Evolutionary conservation across 2,113 vertebrate genomes (phyloP).

Genomic region (Oryzias melastigma): DNA sequence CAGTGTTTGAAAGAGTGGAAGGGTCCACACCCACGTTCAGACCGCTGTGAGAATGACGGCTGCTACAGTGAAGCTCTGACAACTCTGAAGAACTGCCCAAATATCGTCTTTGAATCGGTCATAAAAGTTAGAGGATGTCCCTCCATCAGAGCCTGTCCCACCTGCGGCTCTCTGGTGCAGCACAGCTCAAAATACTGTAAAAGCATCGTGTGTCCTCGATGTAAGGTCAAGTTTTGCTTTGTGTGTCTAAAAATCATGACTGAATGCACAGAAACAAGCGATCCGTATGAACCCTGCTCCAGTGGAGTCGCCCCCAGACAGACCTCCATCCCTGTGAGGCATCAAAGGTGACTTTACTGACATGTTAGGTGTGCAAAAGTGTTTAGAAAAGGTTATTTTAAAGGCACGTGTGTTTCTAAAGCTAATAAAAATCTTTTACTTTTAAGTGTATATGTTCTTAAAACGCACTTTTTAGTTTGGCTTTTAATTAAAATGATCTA

Average conservation of each 20-base stretch:
- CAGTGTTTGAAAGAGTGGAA: slow-evolving; percentile 63
- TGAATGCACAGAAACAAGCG: slow-evolving; percentile 19
- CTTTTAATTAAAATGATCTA: too few species aligned
- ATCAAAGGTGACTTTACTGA: background rate
- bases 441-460: too few species aligned
- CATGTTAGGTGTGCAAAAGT: too few species aligned
- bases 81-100: slow-evolving; percentile 23
- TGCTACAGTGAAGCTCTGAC: slow-evolving; percentile 32
- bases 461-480: too few species aligned
- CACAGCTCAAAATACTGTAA: slow-evolving; percentile 60
- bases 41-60: slow-evolving; percentile 50
- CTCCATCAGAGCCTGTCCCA: slow-evolving; percentile 60
- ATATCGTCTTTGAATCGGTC: background rate
- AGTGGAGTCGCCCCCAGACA: slow-evolving; percentile 13
- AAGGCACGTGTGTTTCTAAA: too few species aligned
- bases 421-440: too few species aligned
- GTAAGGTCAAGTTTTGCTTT: slow-evolving; percentile 70
- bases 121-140: slow-evolving; percentile 8
- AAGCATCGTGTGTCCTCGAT: slow-evolving; percentile 55
- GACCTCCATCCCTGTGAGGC: slow-evolving; percentile 11
- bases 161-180: slow-evolving; percentile 60
- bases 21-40: slow-evolving; percentile 26
- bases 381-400: too few species aligned
- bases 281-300: accelerated
- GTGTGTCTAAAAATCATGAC: slow-evolving; percentile 51